These are phyloP conservation scores for Aphelinus atriplicis DNA, from an alignment of 1,140 invertebrate genomes.

Conservation along the genomic window DNA sequence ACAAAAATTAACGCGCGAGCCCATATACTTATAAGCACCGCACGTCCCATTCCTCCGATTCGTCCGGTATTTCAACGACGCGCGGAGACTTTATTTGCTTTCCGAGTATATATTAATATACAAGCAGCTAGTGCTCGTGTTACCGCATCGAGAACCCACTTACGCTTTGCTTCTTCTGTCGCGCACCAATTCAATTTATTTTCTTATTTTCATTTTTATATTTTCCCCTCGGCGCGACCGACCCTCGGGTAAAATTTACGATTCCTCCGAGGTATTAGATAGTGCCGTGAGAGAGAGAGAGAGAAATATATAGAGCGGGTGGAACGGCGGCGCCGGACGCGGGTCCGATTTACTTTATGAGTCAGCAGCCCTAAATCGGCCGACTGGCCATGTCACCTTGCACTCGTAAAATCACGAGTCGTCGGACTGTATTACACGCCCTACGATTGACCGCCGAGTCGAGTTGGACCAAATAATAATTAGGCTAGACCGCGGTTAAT, in stretches of 20 bases:
- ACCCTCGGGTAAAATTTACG: constrained; percentile 16
- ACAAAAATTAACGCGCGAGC: background rate
- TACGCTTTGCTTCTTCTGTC: constrained; percentile 5
- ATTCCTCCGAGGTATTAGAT: constrained; percentile 19
- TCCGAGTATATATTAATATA: constrained; percentile 19
- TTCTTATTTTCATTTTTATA: background rate
- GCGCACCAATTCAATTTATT: background rate
- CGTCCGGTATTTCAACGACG: background rate
- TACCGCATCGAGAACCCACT: background rate
- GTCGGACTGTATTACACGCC: background rate
- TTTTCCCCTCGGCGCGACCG: background rate
- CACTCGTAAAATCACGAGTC: constrained; percentile 5
- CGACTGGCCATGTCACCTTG: too few relatives aligned
- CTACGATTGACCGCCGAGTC: too few relatives aligned
- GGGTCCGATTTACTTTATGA: constrained; percentile 19
- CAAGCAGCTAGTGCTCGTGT: constrained; percentile 25
- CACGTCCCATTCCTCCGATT: constrained; percentile 16
- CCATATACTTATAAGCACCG: constrained; percentile 13
- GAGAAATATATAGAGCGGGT: too few relatives aligned
- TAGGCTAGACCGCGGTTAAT: too few relatives aligned
- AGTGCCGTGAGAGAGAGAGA: constrained; percentile 19
- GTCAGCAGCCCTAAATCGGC: too few relatives aligned
- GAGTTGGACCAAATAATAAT: too few relatives aligned
- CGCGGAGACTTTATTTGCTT: constrained; percentile 26
- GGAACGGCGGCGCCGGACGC: background rate